These are phyloP conservation scores for Hypanus sabinus DNA, from an alignment of 2,113 vertebrate species.

Conservation along the genomic window DNA sequence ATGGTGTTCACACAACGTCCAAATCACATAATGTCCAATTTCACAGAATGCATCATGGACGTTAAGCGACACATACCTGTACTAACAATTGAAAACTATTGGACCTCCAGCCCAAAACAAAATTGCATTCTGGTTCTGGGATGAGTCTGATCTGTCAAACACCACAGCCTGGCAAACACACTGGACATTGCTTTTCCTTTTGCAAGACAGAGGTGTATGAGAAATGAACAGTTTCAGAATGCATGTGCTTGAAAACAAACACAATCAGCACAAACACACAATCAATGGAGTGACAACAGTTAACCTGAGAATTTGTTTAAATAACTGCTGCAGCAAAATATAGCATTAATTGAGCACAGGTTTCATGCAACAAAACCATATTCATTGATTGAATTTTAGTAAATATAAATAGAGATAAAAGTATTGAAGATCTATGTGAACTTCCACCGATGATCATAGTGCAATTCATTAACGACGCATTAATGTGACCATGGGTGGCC, in stretches of 20 bases:
- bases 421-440: neutral
- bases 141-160: neutral
- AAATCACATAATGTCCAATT: no score
- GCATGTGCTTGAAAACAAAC: neutral
- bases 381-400: neutral
- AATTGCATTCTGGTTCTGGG: neutral
- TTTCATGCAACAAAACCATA: neutral
- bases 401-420: neutral
- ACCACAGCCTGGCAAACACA: neutral
- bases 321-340: neutral
- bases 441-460: neutral
- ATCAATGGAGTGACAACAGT: neutral
- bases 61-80: no score
- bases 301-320: constrained; percentile 7
- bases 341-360: neutral
- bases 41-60: no score
- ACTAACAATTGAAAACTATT: no score
- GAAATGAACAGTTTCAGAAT: neutral
- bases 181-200: neutral
- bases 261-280: neutral
- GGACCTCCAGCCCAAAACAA: neutral
- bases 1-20: no score
- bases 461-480: neutral
- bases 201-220: neutral
- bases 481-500: neutral